Evolutionary conservation across 1,140 invertebrate species (phyloP), one percentile per base, ranked within the genome.

Genomic region (Mactra quadrangularis): DNA sequence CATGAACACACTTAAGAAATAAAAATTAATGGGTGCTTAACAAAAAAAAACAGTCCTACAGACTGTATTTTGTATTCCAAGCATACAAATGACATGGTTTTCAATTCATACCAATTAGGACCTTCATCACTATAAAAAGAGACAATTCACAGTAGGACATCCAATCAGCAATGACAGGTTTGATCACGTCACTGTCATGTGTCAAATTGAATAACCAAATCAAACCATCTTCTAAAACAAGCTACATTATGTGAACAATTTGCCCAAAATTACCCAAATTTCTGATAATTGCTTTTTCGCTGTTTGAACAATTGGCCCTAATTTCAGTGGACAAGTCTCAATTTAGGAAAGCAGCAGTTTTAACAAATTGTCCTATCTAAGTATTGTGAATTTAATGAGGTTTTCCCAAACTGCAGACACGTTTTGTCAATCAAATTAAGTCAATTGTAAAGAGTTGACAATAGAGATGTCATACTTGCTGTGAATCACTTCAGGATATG

Each of bases 201-300:
- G 70, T 72, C 70, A 72, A 72, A 41, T 72, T 72, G 55, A 72
- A 72, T 72, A 31, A 55, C 70, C 33, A 72, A 31, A 72, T n/a
- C 45, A 17, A 11, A 13, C 29, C 19, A 57, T 19, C 35, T 29
- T 31, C 33, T 4, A 57, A 72, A 72, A 55, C 70, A 52, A 72
- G 50, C 50, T 35, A 33, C 41, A 72, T 53, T 53, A 72, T 41
- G 53, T 57, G 55, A 53, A 72, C 70, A 72, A 72, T 72, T 71
- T 71, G 68, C 7, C 3, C 1, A 33, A 52, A 15, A 33, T 71
- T 52, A 47, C 27, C n/a, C 50, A n/a, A 72, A 55, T 22, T 72
- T 57, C 19, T 41, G 17, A 72, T 29, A 57, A 72, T 72, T 38
- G 41, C 41, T 72, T 38, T 72, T 72, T 72, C 70, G 52, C 70